A percentile compares a stretch with the other conserved stretches of the same genome.
phyloP scores from a whole-genome alignment of 2,888 invertebrate genomes.

The Eupithecia tripunctaria region DNA sequence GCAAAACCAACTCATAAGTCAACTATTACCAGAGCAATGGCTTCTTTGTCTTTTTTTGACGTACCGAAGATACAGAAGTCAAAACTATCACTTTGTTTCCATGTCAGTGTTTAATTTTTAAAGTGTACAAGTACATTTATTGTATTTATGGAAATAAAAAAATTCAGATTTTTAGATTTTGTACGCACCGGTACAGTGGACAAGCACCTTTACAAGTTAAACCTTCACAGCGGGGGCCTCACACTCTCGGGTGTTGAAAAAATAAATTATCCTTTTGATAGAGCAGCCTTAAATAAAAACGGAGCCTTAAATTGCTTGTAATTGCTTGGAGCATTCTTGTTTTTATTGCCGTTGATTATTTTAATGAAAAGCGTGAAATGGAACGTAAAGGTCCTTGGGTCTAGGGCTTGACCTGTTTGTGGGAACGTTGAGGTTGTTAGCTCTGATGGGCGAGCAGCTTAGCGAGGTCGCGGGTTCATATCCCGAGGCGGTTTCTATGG shows the following conservation, averaged over 20 bases:
- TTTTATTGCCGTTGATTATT: slow-evolving; percentile 41
- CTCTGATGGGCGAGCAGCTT: neutral
- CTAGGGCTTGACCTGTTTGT: slow-evolving; percentile 14
- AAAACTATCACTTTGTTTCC: too few relatives aligned
- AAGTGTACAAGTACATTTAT: too few relatives aligned
- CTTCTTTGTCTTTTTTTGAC: too few relatives aligned
- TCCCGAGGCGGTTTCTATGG: neutral
- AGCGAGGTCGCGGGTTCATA: neutral
- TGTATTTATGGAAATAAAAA: too few relatives aligned
- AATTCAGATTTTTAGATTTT: too few relatives aligned
- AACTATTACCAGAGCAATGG: too few relatives aligned
- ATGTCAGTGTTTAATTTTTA: too few relatives aligned
- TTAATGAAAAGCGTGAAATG: slow-evolving; percentile 41
- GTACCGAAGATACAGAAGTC: too few relatives aligned
- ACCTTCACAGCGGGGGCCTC: slow-evolving; percentile 61
- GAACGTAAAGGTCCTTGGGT: slow-evolving; percentile 15
- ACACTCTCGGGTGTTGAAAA: slow-evolving; percentile 66
- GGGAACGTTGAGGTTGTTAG: slow-evolving; percentile 6
- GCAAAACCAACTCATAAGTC: too few relatives aligned
- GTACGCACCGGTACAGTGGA: slow-evolving; percentile 14
- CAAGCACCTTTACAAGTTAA: slow-evolving; percentile 37
- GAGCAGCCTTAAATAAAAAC: slow-evolving; percentile 36
- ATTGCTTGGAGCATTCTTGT: slow-evolving; percentile 38
- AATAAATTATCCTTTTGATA: slow-evolving; percentile 55
- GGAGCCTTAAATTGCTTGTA: slow-evolving; percentile 49